Conservation (phyloP, 2,113 vertebrate species). For the Vombatus ursinus region DNA sequence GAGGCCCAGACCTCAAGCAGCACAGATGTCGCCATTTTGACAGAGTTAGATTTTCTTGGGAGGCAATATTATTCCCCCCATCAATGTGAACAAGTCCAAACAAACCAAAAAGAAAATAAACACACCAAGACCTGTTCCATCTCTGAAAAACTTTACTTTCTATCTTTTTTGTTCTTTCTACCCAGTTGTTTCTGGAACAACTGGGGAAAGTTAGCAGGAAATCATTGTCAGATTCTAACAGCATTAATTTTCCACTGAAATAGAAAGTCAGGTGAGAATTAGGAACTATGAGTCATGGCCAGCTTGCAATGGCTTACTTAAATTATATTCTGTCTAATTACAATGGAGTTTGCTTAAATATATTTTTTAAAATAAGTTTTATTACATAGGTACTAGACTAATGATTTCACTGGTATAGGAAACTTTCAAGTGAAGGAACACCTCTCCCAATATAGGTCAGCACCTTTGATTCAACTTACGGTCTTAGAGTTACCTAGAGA, state of each 20-base stretch:
- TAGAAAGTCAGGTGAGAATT: not conserved
- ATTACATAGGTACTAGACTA: not conserved
- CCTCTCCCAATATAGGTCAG: not conserved
- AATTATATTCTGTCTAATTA: not conserved
- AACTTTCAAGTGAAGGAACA: not conserved
- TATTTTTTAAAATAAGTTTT: not conserved
- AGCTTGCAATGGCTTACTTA: not conserved
- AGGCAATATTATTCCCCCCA: conserved; percentile 28
- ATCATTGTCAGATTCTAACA: not conserved
- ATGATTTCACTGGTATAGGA: not conserved
- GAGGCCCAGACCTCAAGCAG: conserved; percentile 20
- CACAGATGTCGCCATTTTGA: conserved; percentile 47
- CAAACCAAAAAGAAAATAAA: not conserved
- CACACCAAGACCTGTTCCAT: not conserved
- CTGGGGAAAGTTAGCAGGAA: not conserved
- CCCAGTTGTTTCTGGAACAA: not conserved
- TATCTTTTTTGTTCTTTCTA: not conserved
- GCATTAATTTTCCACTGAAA: not conserved
- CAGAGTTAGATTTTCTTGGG: not conserved
- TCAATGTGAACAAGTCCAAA: not conserved
- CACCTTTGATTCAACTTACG: not conserved
- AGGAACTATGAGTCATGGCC: not conserved
- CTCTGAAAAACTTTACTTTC: not conserved
- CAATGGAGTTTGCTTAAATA: not conserved
- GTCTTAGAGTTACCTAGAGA: not conserved